Evolutionary conservation across 2,888 invertebrate genomes (phyloP).

Genomic region (Scaptomyza flava): DNA sequence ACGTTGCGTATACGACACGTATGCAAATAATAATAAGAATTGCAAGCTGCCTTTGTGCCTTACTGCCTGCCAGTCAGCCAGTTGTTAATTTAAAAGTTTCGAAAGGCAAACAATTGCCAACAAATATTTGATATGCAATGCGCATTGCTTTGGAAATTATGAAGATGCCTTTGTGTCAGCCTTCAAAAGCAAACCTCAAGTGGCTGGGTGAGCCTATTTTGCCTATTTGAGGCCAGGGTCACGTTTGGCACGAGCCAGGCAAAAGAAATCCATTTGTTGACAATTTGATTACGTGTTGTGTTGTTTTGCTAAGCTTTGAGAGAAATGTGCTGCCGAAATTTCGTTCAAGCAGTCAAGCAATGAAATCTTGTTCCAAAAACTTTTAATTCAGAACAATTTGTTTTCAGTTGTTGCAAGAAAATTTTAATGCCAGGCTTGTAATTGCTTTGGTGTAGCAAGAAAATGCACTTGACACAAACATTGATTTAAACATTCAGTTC

Average conservation of each 20-base stretch:
- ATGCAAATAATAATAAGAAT: constrained; percentile 4
- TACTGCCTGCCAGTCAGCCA: constrained; percentile 4
- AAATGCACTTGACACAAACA: constrained; percentile 2
- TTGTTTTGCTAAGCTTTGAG: constrained; percentile 8
- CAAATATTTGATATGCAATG: constrained; percentile 67
- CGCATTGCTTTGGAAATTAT: constrained; percentile 56
- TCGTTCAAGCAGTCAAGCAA: not conserved
- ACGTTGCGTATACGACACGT: constrained; percentile 45
- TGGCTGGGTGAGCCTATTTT: constrained; percentile 7
- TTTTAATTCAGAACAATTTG: constrained; percentile 40
- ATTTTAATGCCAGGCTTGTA: constrained; percentile 3
- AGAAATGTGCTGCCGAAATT: constrained; percentile 22
- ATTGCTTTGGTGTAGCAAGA: constrained; percentile 8
- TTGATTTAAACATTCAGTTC: not conserved
- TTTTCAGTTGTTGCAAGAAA: not conserved
- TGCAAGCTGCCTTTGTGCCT: not conserved
- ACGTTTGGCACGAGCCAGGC: constrained; percentile 58
- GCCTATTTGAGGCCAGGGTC: constrained; percentile 13
- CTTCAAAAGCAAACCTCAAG: not conserved
- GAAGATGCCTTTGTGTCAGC: constrained; percentile 32
- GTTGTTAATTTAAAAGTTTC: constrained; percentile 21
- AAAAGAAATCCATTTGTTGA: constrained; percentile 73
- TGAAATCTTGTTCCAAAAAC: constrained; percentile 22
- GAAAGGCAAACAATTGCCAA: constrained; percentile 32
- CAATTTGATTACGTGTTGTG: constrained; percentile 71